Evolutionary conservation across 2,113 vertebrate species (phyloP), one percentile per base, ranked within the genome.

Genomic region (Cyprinus carpio): DNA sequence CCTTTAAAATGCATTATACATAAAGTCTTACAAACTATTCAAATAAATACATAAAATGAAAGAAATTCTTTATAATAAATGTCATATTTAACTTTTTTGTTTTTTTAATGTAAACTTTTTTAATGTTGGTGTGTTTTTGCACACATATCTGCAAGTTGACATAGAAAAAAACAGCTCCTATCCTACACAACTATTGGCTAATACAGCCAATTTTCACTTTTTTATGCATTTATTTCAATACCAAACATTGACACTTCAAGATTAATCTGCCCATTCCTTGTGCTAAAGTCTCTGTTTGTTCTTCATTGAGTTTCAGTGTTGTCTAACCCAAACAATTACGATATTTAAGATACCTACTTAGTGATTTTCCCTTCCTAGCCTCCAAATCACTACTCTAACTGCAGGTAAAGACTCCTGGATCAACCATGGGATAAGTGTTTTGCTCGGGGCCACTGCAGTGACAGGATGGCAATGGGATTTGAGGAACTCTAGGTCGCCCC

Each of bases 371-470:
- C 31, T 31, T 49, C 18, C 43, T 64, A 64, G 37, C 62, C 81
- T 82, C 2, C 46, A 31, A 72, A n/a, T 34, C 27, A 6, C 29
- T 27, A 13, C 79, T 83, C 12, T 54, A 71, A 25, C 43, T 7
- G 49, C 65, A 82, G 65, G 65, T 82, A 54, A 40, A 72, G 67
- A 58, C 49, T 69, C 43, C 49, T 11, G 81, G 81, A 72, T 46
- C 46, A 8, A 69, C 29, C 62, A 3, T n/a, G 31, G 79, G 65
- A 71, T 83, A 83, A 83, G 67, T 83, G 81, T 43, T 83, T 83
- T n/a, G 81, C 81, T 58, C 67, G 18, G 29, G 67, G 81, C 43
- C 80, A 69, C 25, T 0, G 18, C 29, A 23, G 80, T 81, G 62
- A 81, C 60, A 81, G 58, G n/a, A 29, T 31, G 18, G 67, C 65